Evolutionary conservation across 92 coral and sea anemone genomes (phyloP).

Genomic region (Anthopleura xanthogrammica): DNA sequence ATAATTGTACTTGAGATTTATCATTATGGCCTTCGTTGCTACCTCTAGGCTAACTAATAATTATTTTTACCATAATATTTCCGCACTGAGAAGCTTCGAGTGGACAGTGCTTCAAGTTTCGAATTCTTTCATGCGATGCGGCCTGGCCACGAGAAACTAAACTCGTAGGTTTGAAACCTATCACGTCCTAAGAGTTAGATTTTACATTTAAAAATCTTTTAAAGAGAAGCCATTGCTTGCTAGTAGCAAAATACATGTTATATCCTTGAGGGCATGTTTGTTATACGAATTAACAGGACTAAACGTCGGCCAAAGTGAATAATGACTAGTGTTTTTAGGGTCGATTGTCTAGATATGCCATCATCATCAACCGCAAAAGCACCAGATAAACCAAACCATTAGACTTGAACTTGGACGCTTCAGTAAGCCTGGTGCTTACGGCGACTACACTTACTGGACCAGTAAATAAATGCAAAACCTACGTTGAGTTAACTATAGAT

Average conservation of each 20-base stretch:
- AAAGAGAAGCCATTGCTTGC: no score
- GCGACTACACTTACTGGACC: not conserved
- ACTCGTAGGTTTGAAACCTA: not conserved
- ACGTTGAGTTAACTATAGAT: not conserved
- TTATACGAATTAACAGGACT: not conserved
- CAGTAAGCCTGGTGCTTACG: not conserved
- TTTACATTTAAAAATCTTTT: no score
- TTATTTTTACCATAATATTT: not conserved
- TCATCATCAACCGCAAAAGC: not conserved
- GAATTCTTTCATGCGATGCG: not conserved
- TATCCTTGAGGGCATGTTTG: no score
- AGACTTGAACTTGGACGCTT: not conserved
- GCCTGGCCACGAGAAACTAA: not conserved
- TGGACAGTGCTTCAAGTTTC: not conserved
- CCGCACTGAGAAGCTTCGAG: not conserved
- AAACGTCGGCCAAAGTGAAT: not conserved
- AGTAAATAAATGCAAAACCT: not conserved
- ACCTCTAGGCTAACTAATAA: not conserved
- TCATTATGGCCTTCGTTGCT: not conserved
- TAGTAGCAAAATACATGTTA: no score
- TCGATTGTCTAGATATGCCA: not conserved
- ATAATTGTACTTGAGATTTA: not conserved
- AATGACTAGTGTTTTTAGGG: not conserved
- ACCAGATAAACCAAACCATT: not conserved
- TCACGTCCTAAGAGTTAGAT: no score